Evolutionary conservation across 1,140 invertebrate species (phyloP), one percentile per base, ranked within the genome.

Genomic region (Orchestia grillus): DNA sequence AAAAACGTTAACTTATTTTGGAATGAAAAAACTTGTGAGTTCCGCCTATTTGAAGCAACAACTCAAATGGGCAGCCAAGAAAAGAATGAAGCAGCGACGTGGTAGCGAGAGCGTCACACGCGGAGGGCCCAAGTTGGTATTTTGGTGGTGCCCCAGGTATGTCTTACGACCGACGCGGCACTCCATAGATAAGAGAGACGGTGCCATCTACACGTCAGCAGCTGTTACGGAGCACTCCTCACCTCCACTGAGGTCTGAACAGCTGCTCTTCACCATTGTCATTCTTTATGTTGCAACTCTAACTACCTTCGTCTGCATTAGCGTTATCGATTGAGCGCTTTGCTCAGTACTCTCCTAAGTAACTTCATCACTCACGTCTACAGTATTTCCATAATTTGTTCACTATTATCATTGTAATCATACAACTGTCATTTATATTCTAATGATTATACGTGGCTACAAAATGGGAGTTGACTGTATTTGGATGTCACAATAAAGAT

Each of bases 161-260:
- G 88, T 28, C 88, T 41, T 41, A 90, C 88, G 88, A 41, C 88
- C 41, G 41, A 90, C 88, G 88, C 88, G 41, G 43, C 88, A 90
- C 88, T 90, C 88, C 88, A 90, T 90, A 90, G 88, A 90, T 44
- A 90, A 90, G 36, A 41, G 88, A 41, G 43, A 90, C 88, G 88
- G 43, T 90, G 88, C 43, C 88, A 43, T 90, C 41, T 42, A 44
- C 88, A 41, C 88, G 88, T 90, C 88, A 90, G 43, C 88, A 90
- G 41, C 41, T 90, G 88, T 90, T 77, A 77, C 62, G 1, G 62
- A 77, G 62, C 62, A 77, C 62, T 77, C 62, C 11, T 23, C 62
- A 77, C 62, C 62, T 77, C 28, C 62, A 36, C 62, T 77, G 62
- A 77, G 11, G 62, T 77, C 62, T 77, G 15, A 77, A 77, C 62